Evolutionary conservation across 2,113 vertebrate species (phyloP).

Genomic region (Laticauda laticaudata): DNA sequence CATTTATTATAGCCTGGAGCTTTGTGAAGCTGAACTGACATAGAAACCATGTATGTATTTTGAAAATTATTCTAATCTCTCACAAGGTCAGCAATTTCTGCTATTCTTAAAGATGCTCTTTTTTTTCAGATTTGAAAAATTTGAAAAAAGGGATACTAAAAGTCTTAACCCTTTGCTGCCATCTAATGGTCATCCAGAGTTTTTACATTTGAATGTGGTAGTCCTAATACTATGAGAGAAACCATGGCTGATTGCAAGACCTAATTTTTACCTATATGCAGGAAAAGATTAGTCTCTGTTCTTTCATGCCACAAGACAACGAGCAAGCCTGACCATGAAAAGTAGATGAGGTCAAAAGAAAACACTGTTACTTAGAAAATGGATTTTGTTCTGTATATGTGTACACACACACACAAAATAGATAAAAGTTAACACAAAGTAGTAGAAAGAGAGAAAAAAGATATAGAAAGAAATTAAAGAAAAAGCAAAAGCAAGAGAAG

Average conservation of each 20-base stretch:
- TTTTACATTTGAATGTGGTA: background rate
- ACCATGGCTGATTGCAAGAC: background rate
- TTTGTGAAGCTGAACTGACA: background rate
- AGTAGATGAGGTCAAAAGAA: background rate
- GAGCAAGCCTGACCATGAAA: background rate
- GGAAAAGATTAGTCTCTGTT: background rate
- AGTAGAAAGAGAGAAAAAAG: background rate
- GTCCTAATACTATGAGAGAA: background rate
- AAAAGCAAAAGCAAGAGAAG: background rate
- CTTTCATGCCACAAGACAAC: background rate
- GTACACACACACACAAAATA: background rate
- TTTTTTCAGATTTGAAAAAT: background rate
- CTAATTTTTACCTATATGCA: background rate
- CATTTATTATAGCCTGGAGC: background rate
- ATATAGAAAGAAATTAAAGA: background rate
- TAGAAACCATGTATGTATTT: background rate
- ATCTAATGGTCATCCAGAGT: background rate
- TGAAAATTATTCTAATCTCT: background rate
- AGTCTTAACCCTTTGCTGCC: background rate
- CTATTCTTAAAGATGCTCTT: background rate
- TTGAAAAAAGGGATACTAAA: background rate
- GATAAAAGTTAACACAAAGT: background rate
- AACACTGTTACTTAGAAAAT: background rate
- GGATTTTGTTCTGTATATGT: background rate
- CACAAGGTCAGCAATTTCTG: background rate